Evolutionary conservation across 2,888 invertebrate genomes (phyloP), one percentile per base, ranked within the genome.

Genomic region (Athrips mouffetella): DNA sequence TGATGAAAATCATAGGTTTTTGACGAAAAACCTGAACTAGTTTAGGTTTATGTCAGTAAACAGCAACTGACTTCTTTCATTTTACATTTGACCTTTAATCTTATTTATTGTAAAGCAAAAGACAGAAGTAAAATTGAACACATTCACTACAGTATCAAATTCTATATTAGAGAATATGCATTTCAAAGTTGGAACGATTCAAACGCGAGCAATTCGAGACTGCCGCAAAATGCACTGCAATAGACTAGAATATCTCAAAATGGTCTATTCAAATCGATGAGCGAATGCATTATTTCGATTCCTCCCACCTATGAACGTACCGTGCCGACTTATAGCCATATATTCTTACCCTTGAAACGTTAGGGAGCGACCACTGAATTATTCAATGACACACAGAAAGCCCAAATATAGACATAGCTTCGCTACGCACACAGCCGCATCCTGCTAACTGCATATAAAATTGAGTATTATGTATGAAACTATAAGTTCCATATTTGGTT

Each of bases 281-380:
- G 61, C 65, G 67, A 70, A 67, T 74, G 70, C 73, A 74, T 68
- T 70, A 70, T 70, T 69, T 63, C 64, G 57, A 63, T 67, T 68
- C 62, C 60, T 55, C 59, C 57, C 57, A 61, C 62, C 63, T 62
- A 70, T 69, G 68, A 67, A 71, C 66, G 62, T 69, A 70, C 63
- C 53, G 63, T 69, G 65, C 65, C 67, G 63, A 73, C 71, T 72
- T 67, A 70, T 68, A 66, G 68, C 74, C 70, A 76, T 80, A 80
- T 77, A 82, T 81, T 76, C 78, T 84, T 87, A 87, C 86, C 86
- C 88, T 86, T 87, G 87, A 88, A 86, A 80, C 79, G 71, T 72
- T 74, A 70, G 84, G 80, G 82, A 76, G 81, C 79, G 78, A 80
- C 83, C 84, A 76, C 80, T 87, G 84, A 87, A 88, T 88, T 76